A percentile compares a stretch with the other conserved stretches of the same genome.
Conservation (phyloP, 1,140 invertebrate genomes). For the Euwallacea fornicatus region DNA sequence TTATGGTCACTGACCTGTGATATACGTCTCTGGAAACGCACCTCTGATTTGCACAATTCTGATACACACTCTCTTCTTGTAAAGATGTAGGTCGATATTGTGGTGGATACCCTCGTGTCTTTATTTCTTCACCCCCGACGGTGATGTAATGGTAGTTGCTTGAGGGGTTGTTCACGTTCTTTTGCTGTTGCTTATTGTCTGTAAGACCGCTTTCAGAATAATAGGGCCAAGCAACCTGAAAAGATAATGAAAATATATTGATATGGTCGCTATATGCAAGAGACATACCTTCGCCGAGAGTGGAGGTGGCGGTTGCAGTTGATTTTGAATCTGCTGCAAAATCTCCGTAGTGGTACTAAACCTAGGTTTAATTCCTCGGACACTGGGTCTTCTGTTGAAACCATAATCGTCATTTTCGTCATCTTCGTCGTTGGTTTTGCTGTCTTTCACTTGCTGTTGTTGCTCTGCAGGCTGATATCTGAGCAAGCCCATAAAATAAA, state of each 20-base stretch:
- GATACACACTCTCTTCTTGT: slow-evolving; percentile 56
- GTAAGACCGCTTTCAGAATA: slow-evolving; percentile 63
- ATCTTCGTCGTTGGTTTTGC: slow-evolving; percentile 60
- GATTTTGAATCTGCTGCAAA: slow-evolving; percentile 76
- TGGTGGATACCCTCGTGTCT: slow-evolving; percentile 48
- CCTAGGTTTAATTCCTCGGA: slow-evolving; percentile 72
- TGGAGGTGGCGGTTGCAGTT: slow-evolving; percentile 58
- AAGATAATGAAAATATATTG: background rate
- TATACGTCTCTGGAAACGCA: slow-evolving; percentile 52
- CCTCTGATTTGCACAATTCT: slow-evolving; percentile 59
- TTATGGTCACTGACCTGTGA: slow-evolving; percentile 39
- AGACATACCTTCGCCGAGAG: slow-evolving; percentile 34
- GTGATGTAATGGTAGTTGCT: slow-evolving; percentile 42
- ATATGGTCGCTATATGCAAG: background rate
- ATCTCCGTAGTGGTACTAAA: slow-evolving; percentile 80
- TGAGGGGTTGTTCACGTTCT: slow-evolving; percentile 42
- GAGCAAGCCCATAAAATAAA: slow-evolving; percentile 1
- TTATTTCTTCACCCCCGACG: slow-evolving; percentile 39
- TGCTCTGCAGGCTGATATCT: slow-evolving; percentile 28
- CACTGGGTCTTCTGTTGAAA: slow-evolving; percentile 83
- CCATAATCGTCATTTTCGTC: slow-evolving; percentile 87
- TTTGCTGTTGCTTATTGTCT: slow-evolving; percentile 43
- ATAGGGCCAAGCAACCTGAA: slow-evolving; percentile 60
- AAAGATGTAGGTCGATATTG: slow-evolving; percentile 53
- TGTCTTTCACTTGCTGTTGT: background rate